Percentiles rank a stretch among this genome's conserved stretches.
Conservation (phyloP, 2,797 vertebrate species). For the Karalla daura region DNA sequence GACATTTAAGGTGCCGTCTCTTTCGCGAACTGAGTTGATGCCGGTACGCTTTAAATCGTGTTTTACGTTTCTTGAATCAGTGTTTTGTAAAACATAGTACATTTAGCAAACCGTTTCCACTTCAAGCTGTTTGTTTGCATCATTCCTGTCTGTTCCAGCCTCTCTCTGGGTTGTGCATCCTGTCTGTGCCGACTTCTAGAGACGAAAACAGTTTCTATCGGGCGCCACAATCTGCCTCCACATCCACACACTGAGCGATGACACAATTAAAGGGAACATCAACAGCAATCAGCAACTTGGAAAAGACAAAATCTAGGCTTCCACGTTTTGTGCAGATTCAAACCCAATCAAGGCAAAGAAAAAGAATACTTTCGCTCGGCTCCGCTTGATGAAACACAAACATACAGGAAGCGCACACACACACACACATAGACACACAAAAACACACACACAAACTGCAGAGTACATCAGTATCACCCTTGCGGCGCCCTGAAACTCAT, state of each 20-base stretch:
- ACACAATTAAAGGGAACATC: constrained; percentile 38
- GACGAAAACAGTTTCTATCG: constrained; percentile 26
- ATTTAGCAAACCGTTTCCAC: no score
- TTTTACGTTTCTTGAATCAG: no score
- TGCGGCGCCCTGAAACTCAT: constrained; percentile 24
- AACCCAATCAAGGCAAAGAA: constrained; percentile 43
- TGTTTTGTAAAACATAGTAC: no score
- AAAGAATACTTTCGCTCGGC: constrained; percentile 14
- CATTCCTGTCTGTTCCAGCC: no score
- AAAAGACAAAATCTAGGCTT: constrained; percentile 25
- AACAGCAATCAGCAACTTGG: constrained; percentile 34
- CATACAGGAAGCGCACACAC: not conserved
- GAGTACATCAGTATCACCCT: constrained; percentile 20
- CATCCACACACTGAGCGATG: constrained; percentile 14
- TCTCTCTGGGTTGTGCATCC: constrained; percentile 1
- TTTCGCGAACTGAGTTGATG: no score
- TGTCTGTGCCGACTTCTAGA: constrained; percentile 10
- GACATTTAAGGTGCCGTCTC: no score
- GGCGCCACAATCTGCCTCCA: constrained; percentile 14
- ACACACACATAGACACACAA: not conserved
- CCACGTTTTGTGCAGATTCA: constrained; percentile 22
- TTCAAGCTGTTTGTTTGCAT: no score
- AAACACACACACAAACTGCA: not conserved
- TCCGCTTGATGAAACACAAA: constrained; percentile 26
- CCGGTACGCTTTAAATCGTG: no score